Conservation (phyloP, 2,888 invertebrate species). For the Crematogaster levior region DNA sequence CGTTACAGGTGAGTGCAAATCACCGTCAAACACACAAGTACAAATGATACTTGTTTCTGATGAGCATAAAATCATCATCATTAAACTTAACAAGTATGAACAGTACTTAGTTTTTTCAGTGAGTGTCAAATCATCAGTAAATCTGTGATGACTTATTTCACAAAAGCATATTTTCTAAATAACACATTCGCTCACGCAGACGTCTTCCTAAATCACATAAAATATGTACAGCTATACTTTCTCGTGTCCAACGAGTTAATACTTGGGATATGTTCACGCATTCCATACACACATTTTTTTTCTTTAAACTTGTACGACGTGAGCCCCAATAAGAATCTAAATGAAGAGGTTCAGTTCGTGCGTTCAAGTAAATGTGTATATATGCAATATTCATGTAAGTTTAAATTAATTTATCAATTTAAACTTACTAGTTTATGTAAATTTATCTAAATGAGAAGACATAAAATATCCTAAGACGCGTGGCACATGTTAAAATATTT, state of each 20-base stretch:
- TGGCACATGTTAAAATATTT: neutral
- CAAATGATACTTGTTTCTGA: slow-evolving; percentile 63
- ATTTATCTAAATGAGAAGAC: neutral
- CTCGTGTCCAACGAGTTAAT: slow-evolving; percentile 44
- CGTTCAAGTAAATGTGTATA: neutral
- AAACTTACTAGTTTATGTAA: neutral
- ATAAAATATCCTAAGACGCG: neutral
- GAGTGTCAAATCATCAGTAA: slow-evolving; percentile 70
- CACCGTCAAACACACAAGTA: slow-evolving; percentile 45
- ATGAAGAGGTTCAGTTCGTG: neutral
- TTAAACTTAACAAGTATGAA: slow-evolving; percentile 59
- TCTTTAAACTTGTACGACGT: slow-evolving; percentile 75
- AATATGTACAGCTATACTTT: slow-evolving; percentile 73
- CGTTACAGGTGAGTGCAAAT: slow-evolving; percentile 3
- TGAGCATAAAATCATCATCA: slow-evolving; percentile 2
- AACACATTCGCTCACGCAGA: slow-evolving; percentile 46
- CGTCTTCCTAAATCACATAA: slow-evolving; percentile 70
- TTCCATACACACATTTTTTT: slow-evolving; percentile 46
- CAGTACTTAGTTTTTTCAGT: slow-evolving; percentile 76
- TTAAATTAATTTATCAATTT: slow-evolving; percentile 5
- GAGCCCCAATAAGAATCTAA: slow-evolving; percentile 1
- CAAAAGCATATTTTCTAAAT: slow-evolving; percentile 71
- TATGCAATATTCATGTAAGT: neutral
- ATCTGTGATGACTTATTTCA: slow-evolving; percentile 53
- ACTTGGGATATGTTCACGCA: slow-evolving; percentile 58